Percentiles rank a stretch among this genome's conserved stretches.
Evolutionary conservation across 2,797 vertebrate species (phyloP).

Genomic region (Buceros bicornis): DNA sequence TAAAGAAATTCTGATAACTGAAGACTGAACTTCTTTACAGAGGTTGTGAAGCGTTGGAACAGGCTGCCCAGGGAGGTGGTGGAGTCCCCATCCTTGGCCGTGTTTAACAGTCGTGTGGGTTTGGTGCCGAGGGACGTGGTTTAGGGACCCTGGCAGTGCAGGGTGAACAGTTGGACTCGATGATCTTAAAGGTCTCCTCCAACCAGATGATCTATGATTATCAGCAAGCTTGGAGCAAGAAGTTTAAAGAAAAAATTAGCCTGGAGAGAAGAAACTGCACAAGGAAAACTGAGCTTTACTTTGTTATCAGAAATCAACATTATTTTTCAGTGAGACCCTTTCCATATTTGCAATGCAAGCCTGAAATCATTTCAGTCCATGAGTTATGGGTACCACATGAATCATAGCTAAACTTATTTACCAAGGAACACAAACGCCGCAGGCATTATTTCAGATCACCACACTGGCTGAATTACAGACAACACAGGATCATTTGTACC

Average conservation of each 20-base stretch:
- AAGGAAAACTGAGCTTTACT: not conserved
- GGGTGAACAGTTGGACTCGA: too few species aligned
- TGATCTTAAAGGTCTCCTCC: too few species aligned
- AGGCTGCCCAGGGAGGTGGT: too few species aligned
- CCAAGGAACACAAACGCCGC: not conserved
- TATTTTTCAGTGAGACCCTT: not conserved
- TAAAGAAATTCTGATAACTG: not conserved
- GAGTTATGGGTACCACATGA: not conserved
- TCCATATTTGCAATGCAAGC: not conserved
- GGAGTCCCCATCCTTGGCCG: too few species aligned
- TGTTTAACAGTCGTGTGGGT: too few species aligned
- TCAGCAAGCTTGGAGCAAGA: not conserved
- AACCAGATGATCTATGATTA: not conserved
- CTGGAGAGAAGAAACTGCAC: not conserved
- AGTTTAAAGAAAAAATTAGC: not conserved
- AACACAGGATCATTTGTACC: not conserved
- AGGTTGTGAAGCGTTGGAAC: too few species aligned
- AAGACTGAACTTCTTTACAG: not conserved
- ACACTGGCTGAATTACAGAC: not conserved
- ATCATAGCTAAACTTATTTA: not conserved
- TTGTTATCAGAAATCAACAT: not conserved
- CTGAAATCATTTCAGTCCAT: not conserved
- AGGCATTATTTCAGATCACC: not conserved
- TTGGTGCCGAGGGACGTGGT: too few species aligned
- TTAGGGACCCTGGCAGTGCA: too few species aligned